Conservation (phyloP, 1,140 invertebrate species). For the Drosophila hydei region DNA sequence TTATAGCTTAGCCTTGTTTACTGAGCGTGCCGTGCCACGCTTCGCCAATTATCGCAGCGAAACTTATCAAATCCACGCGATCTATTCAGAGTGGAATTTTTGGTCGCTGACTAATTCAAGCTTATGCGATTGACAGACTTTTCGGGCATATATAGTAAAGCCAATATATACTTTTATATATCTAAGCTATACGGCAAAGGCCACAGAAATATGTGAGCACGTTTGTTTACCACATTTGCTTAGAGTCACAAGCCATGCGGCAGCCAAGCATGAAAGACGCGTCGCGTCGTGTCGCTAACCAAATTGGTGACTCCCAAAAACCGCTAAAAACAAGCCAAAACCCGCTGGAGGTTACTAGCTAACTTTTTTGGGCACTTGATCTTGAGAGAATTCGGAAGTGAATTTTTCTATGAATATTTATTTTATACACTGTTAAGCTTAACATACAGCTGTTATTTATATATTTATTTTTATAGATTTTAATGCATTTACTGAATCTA, state of each 20-base stretch:
- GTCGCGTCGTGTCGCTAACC: conserved; percentile 38
- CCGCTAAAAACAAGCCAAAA: conserved; percentile 18
- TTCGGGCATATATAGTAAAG: conserved; percentile 20
- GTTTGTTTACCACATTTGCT: conserved; percentile 65
- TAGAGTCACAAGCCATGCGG: conserved; percentile 33
- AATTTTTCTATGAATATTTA: conserved; percentile 10
- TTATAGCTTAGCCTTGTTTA: not conserved
- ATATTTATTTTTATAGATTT: too few species aligned
- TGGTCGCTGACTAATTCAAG: conserved; percentile 11
- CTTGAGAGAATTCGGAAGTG: conserved; percentile 12
- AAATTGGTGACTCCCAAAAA: conserved; percentile 64
- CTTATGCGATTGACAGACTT: conserved; percentile 23
- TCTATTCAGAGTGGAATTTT: conserved; percentile 29
- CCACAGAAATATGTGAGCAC: conserved; percentile 17
- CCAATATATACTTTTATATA: conserved; percentile 41
- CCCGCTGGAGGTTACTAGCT: conserved; percentile 15
- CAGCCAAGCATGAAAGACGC: conserved; percentile 62
- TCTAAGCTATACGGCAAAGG: conserved; percentile 41
- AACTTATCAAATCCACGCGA: conserved; percentile 47
- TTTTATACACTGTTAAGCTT: not conserved
- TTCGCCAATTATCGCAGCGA: conserved; percentile 23
- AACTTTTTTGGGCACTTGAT: conserved; percentile 12
- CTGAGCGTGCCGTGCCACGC: conserved; percentile 20
- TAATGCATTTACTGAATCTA: too few species aligned
- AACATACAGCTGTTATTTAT: not conserved